Base-by-base conservation (phyloP, 2,888 invertebrate genomes). In the Ferdinandea cuprea region DNA sequence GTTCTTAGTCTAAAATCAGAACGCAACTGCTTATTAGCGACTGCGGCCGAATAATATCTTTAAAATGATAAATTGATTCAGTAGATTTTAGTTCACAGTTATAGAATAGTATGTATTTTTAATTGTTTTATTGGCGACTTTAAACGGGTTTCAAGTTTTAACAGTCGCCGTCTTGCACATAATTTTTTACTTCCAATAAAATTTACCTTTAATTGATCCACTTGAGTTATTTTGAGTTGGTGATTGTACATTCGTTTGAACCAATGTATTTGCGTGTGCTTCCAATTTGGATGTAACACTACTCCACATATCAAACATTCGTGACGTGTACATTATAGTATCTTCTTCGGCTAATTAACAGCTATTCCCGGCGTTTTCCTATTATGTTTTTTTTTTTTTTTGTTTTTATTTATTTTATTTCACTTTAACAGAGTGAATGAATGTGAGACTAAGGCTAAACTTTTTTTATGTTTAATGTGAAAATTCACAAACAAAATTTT, bases 291-390 rank as follows among this genome's bases (percentile, higher is more conserved):
- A 91, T 88, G 91, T 91, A 87, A 91, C 91, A 88, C 90, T 91
- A 89, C 90, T 91, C 91, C 91, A 91, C 91, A 91, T 91, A 88
- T 91, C 91, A 90, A 91, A 91, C 91, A 91, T 91, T 88, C 91
- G 90, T 90, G 91, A 90, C 88, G 91, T 91, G 90, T 91, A 91
- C 91, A 91, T 91, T 89, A 89, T 90, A 88, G 87, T 85, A 81
- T 80, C 61, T 73, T 83, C 58, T 69, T 81, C 30, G 50, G 56
- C 54, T 54, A 8, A 9, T 21, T 30, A 9, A 11, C 46, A 9
- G 54, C 35, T 37, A 17, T 15, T 15, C 66, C 44, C 66, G 42
- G 21, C 30, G 37, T 76, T 32, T 25, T 25, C 25, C 25, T 25
- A n/a, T n/a, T n/a, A n/a, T 25, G 5, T 3, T 25, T 25, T 17